phyloP scores from a whole-genome alignment of 2,797 vertebrate species.

The Fistularia commersonii region DNA sequence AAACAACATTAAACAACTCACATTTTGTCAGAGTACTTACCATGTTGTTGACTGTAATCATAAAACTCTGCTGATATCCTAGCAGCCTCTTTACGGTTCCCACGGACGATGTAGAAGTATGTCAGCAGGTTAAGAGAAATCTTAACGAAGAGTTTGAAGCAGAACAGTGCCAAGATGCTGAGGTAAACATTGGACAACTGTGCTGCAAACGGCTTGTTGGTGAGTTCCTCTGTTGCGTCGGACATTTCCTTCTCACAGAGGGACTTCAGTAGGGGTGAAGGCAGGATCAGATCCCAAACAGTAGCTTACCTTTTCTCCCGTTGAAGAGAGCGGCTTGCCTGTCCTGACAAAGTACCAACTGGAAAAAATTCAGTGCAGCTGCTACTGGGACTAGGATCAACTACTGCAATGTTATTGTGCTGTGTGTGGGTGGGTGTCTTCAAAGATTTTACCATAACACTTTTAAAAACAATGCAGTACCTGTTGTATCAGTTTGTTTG shows the following conservation, averaged over 20 bases:
- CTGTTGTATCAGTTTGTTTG: not conserved
- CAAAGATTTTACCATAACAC: constrained; percentile 8
- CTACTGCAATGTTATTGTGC: constrained; percentile 36
- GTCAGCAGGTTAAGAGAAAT: constrained; percentile 94
- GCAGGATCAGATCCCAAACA: constrained; percentile 51
- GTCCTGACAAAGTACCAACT: constrained; percentile 44
- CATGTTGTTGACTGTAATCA: constrained; percentile 84
- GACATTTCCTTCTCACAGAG: constrained; percentile 80
- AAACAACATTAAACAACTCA: not conserved
- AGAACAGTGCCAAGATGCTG: constrained; percentile 95
- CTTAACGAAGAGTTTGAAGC: constrained; percentile 96
- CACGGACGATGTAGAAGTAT: constrained; percentile 94
- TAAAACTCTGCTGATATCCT: constrained; percentile 96
- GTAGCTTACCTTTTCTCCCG: constrained; percentile 41
- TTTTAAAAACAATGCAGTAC: not conserved
- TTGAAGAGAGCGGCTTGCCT: constrained; percentile 35
- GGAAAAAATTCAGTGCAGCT: constrained; percentile 62
- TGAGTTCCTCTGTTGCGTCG: constrained; percentile 80
- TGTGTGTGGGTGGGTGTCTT: constrained; percentile 13
- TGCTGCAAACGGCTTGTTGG: constrained; percentile 82
- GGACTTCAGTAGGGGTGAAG: constrained; percentile 40
- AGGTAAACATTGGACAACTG: constrained; percentile 94
- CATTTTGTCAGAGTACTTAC: constrained; percentile 68
- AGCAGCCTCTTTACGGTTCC: constrained; percentile 93
- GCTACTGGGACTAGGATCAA: constrained; percentile 52